Evolutionary conservation across 2,113 vertebrate species (phyloP), one percentile per base, ranked within the genome.

Genomic region (Phylloscopus trochiloides): DNA sequence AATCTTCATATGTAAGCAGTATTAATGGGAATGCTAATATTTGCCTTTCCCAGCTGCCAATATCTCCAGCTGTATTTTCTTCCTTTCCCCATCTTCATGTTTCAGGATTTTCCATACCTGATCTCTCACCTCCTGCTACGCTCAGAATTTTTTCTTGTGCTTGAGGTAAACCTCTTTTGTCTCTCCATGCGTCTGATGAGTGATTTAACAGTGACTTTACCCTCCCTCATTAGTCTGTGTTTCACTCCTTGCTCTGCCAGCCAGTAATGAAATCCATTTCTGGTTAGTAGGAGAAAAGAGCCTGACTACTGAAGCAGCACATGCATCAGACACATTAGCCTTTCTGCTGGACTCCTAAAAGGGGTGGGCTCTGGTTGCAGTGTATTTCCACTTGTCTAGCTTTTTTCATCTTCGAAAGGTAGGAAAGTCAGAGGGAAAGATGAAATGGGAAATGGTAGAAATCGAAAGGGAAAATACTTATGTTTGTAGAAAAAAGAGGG

Each of bases 401-500:
- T 88, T 88, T 87, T 31, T 20, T 48, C 34, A 4, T 21, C 75
- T 81, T 55, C 1, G 8, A 18, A 66, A 83, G 24, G 13, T 65
- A 13, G 40, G 28, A 18, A 43, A 48, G 36, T 59, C 57, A 58
- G 31, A 86, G n/a, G 24, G 18, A 72, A 17, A 50, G 43, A n/a
- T 61, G 28, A 61, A 72, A 55, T 2, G 1, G 48, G 20, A 85
- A 51, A 40, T 34, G 9, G 31, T 48, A 75, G n/a, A 75, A 81
- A 47, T 45, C 0, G 0, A 52, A 83, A 72, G 22, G 19, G 20
- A 65, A 62, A 63, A 92, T 19, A 22, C 0, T 2, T 6, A 1
- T n/a, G 5, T 57, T 25, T 12, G 17, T 79, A 40, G 52, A 87
- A 73, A 40, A 48, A 77, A 24, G 10, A 36, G 5, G 5, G 28